Base-by-base conservation (phyloP, 2,888 invertebrate species). In the Watsonalla binaria region DNA sequence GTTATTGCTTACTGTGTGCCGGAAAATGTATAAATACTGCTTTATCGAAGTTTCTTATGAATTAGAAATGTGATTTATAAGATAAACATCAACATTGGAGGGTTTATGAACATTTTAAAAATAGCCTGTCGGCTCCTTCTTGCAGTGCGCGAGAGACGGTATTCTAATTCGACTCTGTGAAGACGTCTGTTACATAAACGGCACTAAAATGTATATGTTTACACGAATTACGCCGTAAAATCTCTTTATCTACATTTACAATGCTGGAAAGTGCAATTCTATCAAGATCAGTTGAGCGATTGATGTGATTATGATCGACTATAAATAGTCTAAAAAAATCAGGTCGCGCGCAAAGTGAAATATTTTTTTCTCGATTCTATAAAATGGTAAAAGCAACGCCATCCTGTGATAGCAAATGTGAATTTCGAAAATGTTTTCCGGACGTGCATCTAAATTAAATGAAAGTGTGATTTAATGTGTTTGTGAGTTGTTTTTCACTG, bases 161-260 rank as follows among this genome's bases (percentile, higher is more conserved):
- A 57, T 61, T 57, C 62, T 55, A 54, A 51, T 59, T 66, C 39
- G 15, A 37, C 37, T 63, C 67, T 70, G 72, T 71, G 53, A 47
- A 52, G 49, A 49, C 37, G 49, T 37, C 5, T 14, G 8, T 5
- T 6, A 39, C 15, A 49, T 24, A 49, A 49, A 37, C 37, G 49
- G 37, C 37, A 49, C 39, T 49, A 15, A 49, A 15, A 35, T 34
- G 14, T 13, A 6, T 6, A 37, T 49, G 49, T 49, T 49, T 49
- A 49, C 37, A 37, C 39, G 35, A 49, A 37, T 37, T 6, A 15
- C 8, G 37, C 49, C 15, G 49, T 49, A 49, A 49, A 49, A 48
- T 14, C 0, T 8, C 37, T 49, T 49, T 49, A 37, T n/a, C n/a
- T 6, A 14, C 11, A 14, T 11, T 24, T 35, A 35, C n/a, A 35